Conservation (phyloP, 2,113 vertebrate genomes). For the Cromileptes altivelis region DNA sequence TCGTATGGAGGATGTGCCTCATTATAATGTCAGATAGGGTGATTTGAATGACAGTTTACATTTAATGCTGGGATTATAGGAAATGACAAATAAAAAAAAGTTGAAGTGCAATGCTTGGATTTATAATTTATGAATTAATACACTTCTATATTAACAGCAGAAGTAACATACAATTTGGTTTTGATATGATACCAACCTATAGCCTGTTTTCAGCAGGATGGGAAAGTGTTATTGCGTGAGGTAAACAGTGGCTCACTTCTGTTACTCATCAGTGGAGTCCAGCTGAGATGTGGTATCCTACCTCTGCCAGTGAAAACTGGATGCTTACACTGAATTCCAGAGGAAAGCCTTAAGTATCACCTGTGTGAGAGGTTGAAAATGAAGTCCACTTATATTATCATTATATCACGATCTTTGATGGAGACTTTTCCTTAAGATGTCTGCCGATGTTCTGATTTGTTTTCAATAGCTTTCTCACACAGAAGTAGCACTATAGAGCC, state of each 20-base stretch:
- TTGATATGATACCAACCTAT: neutral
- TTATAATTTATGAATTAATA: neutral
- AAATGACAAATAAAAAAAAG: neutral
- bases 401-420: too few relatives aligned
- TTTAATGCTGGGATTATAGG: neutral
- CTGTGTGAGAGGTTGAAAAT: too few relatives aligned
- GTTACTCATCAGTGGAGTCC: neutral
- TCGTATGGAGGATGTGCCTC: neutral
- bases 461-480: too few relatives aligned
- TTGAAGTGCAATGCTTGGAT: neutral
- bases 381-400: too few relatives aligned
- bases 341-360: too few relatives aligned
- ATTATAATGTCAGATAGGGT: neutral
- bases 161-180: neutral
- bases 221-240: neutral
- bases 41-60: neutral
- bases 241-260: neutral
- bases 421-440: too few relatives aligned
- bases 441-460: too few relatives aligned
- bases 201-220: too few relatives aligned
- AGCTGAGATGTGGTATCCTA: too few relatives aligned
- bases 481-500: too few relatives aligned
- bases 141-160: neutral
- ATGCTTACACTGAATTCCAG: too few relatives aligned
- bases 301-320: too few relatives aligned